Percentiles rank a stretch among this genome's conserved stretches.
phyloP scores from a whole-genome alignment of 2,797 vertebrate genomes.

The Anas capensis region DNA sequence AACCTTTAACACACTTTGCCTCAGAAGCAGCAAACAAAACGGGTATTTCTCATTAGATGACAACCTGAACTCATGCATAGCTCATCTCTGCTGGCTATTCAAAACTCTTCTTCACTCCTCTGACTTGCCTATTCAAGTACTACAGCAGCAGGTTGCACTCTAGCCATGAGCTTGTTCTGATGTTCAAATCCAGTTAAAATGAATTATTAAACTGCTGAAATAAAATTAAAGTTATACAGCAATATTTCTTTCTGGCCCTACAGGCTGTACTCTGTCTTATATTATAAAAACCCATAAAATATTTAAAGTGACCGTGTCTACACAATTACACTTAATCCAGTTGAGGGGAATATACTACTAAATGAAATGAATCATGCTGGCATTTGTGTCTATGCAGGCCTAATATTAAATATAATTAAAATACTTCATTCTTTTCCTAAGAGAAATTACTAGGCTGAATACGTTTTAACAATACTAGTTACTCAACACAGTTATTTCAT shows the following conservation, averaged over 20 bases:
- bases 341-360: conserved; percentile 41
- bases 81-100: not conserved
- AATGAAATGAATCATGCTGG: conserved; percentile 48
- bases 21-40: not conserved
- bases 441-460: not conserved
- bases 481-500: not conserved
- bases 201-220: conserved; percentile 45
- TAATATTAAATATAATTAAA: conserved; percentile 60
- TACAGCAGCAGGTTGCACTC: not conserved
- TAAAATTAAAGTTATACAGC: conserved; percentile 40
- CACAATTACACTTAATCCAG: conserved; percentile 66
- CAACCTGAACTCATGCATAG: rapidly evolving
- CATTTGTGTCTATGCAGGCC: conserved; percentile 46
- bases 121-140: not conserved
- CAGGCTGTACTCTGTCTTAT: conserved; percentile 43
- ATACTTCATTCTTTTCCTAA: not conserved
- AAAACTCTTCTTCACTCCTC: not conserved
- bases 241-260: conserved; percentile 54
- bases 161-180: not conserved
- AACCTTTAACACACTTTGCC: not conserved
- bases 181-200: conserved; percentile 34
- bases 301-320: conserved; percentile 73
- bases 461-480: not conserved
- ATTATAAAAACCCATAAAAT: conserved; percentile 69
- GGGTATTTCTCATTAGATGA: not conserved